Evolutionary conservation across 2,113 vertebrate genomes (phyloP).

Genomic region (Motacilla tschutschensis): DNA sequence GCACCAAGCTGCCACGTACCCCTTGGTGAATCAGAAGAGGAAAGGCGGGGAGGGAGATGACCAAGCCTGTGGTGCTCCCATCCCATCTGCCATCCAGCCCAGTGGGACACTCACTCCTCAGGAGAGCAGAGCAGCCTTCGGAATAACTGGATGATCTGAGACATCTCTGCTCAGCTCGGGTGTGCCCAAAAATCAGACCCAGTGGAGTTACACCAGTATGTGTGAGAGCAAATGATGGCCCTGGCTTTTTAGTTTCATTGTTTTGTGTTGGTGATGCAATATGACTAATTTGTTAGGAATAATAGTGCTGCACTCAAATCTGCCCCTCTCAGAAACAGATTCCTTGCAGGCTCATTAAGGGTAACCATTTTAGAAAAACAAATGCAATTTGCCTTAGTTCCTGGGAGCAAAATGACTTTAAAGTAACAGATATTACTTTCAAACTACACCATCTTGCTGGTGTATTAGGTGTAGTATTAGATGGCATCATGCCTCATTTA

Average conservation of each 20-base stretch:
- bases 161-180: background rate
- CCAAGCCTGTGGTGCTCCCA: background rate
- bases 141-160: background rate
- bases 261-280: constrained; percentile 18
- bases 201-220: background rate
- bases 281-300: constrained; percentile 9
- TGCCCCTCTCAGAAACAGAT: background rate
- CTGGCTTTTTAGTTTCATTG: constrained; percentile 1
- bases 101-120: background rate
- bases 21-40: background rate
- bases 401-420: background rate
- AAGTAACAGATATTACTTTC: background rate
- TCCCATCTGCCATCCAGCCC: background rate
- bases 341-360: background rate
- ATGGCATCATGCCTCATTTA: background rate
- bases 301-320: background rate
- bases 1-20: background rate
- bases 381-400: background rate
- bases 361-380: background rate
- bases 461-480: background rate
- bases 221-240: background rate
- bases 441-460: background rate
- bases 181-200: background rate
- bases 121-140: background rate
- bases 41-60: background rate